Conservation (phyloP, 2,797 vertebrate genomes). For the Miichthys miiuy region DNA sequence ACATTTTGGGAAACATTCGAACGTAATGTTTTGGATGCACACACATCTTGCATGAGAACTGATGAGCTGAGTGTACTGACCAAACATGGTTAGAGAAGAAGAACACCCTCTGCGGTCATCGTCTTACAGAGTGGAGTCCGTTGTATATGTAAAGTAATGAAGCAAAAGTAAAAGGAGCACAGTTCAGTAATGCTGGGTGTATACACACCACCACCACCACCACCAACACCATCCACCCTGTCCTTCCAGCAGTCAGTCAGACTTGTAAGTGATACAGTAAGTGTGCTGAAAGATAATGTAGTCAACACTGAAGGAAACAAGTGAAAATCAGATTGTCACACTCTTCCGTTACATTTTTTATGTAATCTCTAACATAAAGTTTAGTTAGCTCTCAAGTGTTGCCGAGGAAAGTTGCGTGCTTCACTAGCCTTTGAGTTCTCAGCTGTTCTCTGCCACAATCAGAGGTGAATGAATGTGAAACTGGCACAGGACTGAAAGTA, state of each 20-base stretch:
- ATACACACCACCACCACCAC: too few relatives aligned
- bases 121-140: too few relatives aligned
- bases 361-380: not conserved
- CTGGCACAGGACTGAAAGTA: not conserved
- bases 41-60: not conserved
- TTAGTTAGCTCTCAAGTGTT: not conserved
- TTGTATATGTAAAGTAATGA: not conserved
- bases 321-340: not conserved
- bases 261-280: not conserved
- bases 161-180: not conserved
- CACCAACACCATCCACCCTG: not conserved
- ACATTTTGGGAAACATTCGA: not conserved
- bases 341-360: not conserved
- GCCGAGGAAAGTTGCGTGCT: not conserved
- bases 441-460: not conserved
- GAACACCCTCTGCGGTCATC: not conserved
- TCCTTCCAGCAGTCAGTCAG: not conserved
- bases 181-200: not conserved
- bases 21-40: not conserved
- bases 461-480: not conserved
- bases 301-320: too few relatives aligned
- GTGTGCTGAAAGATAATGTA: not conserved
- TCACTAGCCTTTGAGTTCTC: not conserved
- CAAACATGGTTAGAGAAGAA: constrained; percentile 11
- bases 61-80: not conserved